Evolutionary conservation across 2,888 invertebrate species (phyloP).

Genomic region (Ceratothoa steindachneri): DNA sequence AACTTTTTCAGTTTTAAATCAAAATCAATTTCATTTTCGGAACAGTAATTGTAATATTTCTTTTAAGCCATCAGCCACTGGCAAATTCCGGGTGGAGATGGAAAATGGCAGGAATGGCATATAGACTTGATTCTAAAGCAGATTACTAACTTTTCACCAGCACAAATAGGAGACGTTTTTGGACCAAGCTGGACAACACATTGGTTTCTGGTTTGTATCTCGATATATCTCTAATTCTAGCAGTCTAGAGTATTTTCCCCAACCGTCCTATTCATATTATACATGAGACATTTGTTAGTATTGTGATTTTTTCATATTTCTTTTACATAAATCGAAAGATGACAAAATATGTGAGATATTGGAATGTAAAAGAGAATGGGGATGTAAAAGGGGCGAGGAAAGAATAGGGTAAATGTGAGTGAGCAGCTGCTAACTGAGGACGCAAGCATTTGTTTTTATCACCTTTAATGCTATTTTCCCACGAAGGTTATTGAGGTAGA

Average conservation of each 20-base stretch:
- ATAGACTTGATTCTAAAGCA: background rate
- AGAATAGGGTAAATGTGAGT: too few relatives aligned
- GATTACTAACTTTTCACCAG: slow-evolving; percentile 45
- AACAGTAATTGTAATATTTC: background rate
- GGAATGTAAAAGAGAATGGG: too few relatives aligned
- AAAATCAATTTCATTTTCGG: background rate
- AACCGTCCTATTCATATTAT: too few relatives aligned
- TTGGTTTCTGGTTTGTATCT: slow-evolving; percentile 54
- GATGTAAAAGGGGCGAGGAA: too few relatives aligned
- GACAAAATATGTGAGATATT: background rate
- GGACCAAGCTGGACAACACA: slow-evolving; percentile 56
- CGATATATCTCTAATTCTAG: background rate
- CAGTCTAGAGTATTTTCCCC: too few relatives aligned
- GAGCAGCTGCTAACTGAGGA: too few relatives aligned
- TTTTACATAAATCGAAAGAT: slow-evolving; percentile 19
- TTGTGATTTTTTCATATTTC: too few relatives aligned
- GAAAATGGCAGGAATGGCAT: slow-evolving; percentile 20
- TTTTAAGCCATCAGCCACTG: slow-evolving; percentile 19
- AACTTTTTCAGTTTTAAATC: too few relatives aligned
- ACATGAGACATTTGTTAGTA: too few relatives aligned
- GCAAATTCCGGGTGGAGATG: slow-evolving; percentile 26
- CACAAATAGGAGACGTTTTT: slow-evolving; percentile 50
- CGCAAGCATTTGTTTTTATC: too few relatives aligned
- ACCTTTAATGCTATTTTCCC: too few relatives aligned
- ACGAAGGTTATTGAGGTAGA: too few relatives aligned